phyloP scores from a whole-genome alignment of 1,140 invertebrate species.

The Rhopalosiphum maidis region DNA sequence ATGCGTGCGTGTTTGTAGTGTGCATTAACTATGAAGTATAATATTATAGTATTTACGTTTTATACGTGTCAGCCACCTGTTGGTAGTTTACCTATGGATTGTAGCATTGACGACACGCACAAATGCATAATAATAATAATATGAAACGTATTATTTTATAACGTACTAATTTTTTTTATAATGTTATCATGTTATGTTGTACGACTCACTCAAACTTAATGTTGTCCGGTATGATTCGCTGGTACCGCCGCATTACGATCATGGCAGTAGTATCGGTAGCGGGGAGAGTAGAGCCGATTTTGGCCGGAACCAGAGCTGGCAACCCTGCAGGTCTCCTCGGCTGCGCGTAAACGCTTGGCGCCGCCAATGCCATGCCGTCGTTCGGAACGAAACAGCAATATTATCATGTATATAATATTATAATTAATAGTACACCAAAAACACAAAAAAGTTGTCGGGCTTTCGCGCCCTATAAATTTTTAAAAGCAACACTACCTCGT shows the following conservation, averaged over 20 bases:
- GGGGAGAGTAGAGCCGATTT: neutral
- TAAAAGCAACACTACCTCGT: neutral
- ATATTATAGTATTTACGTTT: neutral
- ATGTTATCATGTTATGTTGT: neutral
- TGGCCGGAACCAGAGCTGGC: neutral
- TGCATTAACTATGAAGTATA: neutral
- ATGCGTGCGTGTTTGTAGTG: neutral
- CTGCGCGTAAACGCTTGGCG: neutral
- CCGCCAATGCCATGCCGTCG: neutral
- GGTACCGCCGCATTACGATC: neutral
- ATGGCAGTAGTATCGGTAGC: neutral
- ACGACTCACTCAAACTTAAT: neutral
- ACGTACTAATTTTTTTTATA: neutral
- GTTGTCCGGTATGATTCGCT: neutral
- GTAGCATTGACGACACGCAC: neutral
- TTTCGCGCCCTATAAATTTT: neutral
- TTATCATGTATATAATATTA: slow-evolving; percentile 2
- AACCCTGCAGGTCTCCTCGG: neutral
- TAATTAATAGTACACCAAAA: neutral
- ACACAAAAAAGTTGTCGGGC: neutral
- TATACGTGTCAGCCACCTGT: neutral
- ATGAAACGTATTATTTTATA: neutral
- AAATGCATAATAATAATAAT: neutral
- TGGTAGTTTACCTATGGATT: neutral
- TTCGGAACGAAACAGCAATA: neutral